Evolutionary conservation across 2,888 invertebrate species (phyloP).

Genomic region (Mellilla xanthometata): DNA sequence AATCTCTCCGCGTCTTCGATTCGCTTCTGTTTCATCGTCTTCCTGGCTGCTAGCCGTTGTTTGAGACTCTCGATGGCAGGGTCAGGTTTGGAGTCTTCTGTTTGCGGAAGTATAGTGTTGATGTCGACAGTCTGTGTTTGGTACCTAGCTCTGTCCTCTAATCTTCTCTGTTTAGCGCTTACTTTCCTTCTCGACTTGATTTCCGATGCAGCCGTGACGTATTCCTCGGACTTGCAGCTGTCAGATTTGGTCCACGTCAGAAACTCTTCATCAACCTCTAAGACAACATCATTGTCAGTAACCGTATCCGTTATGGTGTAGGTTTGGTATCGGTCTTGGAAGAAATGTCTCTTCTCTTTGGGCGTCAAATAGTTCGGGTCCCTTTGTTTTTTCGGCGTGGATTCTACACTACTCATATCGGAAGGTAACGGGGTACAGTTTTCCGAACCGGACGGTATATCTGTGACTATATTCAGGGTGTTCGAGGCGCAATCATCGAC

Average conservation of each 20-base stretch:
- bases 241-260: slow-evolving; percentile 74
- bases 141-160: slow-evolving; percentile 86
- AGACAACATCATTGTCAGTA: slow-evolving; percentile 50
- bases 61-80: slow-evolving; percentile 67
- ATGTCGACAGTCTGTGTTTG: slow-evolving; percentile 85
- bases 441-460: slow-evolving; percentile 79
- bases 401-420: slow-evolving; percentile 88
- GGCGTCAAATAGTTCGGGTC: slow-evolving; percentile 84
- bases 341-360: slow-evolving; percentile 88
- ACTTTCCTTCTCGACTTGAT: slow-evolving; percentile 59
- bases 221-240: slow-evolving; percentile 66
- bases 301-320: slow-evolving; percentile 88
- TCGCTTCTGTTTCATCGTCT: slow-evolving; percentile 81
- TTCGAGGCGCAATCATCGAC: slow-evolving; percentile 83
- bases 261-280: slow-evolving; percentile 63
- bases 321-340: slow-evolving; percentile 91
- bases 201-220: slow-evolving; percentile 59
- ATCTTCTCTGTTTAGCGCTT: slow-evolving; percentile 86
- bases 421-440: slow-evolving; percentile 85
- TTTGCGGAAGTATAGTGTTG: slow-evolving; percentile 47
- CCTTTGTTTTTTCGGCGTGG: slow-evolving; percentile 86
- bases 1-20: slow-evolving; percentile 88
- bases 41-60: slow-evolving; percentile 67
- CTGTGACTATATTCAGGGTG: slow-evolving; percentile 81
- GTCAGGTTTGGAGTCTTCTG: slow-evolving; percentile 61